A percentile compares a stretch with the other conserved stretches of the same genome.
Conservation (phyloP, 2,888 invertebrate genomes). For the Piscicola geometra region DNA sequence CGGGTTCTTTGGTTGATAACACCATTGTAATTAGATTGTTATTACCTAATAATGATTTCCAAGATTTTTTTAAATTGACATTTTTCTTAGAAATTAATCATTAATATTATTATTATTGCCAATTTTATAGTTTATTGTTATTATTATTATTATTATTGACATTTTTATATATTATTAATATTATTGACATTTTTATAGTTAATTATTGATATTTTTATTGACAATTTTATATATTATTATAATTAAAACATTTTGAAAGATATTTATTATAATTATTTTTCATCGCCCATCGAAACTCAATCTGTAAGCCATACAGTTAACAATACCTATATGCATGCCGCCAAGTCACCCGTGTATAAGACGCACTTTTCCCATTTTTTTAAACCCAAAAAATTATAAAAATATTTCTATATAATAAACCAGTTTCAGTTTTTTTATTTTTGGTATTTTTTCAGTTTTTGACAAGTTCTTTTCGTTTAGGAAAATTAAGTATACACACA, state of each 20-base stretch:
- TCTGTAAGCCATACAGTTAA: too few species aligned
- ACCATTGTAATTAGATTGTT: too few species aligned
- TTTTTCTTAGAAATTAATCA: too few species aligned
- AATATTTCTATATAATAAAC: background rate
- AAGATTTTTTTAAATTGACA: background rate
- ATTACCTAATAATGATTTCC: too few species aligned
- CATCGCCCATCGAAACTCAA: too few species aligned
- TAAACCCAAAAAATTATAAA: background rate
- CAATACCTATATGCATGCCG: too few species aligned
- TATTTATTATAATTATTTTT: background rate
- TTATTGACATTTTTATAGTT: background rate
- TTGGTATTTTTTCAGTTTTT: background rate
- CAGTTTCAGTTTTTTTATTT: background rate
- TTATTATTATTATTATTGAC: background rate
- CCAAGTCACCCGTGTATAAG: too few species aligned
- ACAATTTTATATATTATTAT: background rate
- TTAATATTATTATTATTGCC: slow-evolving; percentile 6
- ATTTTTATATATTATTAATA: slow-evolving; percentile 2
- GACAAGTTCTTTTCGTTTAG: background rate
- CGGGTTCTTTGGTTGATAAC: background rate
- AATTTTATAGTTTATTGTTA: background rate
- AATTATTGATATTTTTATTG: slow-evolving; percentile 6
- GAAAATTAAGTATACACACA: background rate
- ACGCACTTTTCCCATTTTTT: too few species aligned
- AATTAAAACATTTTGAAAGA: background rate